Evolutionary conservation across 1,140 invertebrate species (phyloP), one percentile per base, ranked within the genome.

Genomic region (Caenorhabditis tropicalis): DNA sequence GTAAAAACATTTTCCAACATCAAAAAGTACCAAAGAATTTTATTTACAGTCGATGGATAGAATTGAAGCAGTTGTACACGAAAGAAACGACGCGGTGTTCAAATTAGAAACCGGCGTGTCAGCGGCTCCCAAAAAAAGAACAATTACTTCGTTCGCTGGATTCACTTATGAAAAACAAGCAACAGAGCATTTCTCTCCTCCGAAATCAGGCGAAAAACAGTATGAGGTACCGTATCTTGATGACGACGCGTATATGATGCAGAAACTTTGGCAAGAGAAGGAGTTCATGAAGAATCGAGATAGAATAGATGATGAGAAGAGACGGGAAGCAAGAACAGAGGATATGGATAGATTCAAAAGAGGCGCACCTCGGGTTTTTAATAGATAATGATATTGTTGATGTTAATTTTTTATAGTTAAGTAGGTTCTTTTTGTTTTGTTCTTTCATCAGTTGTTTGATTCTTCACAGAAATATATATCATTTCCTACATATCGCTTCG

Each of bases 41-140:
- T 29, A 49, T 19, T 85, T 87, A 24, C 85, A 94, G 94, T 98
- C 96, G 39, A 99, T 99, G 98, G 93, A 94, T 87, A 98, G 99
- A 92, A 92, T 99, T 60, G 95, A 98, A 92, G 92, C 93, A 43
- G 95, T 99, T 7, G 94, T 99, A 0, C 93, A 95, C 86, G 98
- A 99, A 93, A 93, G 98, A 87, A 97, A 99, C 92, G 92, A 93
- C 88, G 97, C 98, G 5, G 97, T 95, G 92, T 94, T 95, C 92
- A 87, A 94, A 82, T 92, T 99, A 53, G 97, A 99, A 94, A 96
- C 95, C 65, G 97, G 96, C 0, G 87, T 89, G 58, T 93, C 94
- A 89, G 94, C 93, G 86, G 95, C 95, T 15, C 88, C 89, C 19
- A 86, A 86, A 21, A 84, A 82, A 51, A 80, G 91, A 43, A 91